Conservation (phyloP, 1,140 invertebrate species). For the Heterodera carotae region DNA sequence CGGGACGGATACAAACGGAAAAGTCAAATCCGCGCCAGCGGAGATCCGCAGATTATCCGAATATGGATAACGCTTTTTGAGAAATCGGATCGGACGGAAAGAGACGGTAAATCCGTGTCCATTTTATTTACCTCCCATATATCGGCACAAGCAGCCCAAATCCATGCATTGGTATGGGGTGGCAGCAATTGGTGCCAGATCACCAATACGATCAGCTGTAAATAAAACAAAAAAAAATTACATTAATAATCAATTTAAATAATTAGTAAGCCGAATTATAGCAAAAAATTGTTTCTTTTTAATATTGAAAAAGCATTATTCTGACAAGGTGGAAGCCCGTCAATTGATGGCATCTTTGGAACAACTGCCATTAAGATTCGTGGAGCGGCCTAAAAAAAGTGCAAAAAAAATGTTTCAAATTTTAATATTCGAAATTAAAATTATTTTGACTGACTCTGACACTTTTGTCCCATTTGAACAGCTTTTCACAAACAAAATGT, state of each 20-base stretch:
- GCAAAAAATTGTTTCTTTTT: too few species aligned
- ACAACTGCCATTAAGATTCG: conserved; percentile 36
- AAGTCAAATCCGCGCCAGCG: too few species aligned
- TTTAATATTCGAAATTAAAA: not conserved
- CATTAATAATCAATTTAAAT: not conserved
- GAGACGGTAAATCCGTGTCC: too few species aligned
- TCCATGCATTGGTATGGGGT: conserved; percentile 58
- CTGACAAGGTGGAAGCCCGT: conserved; percentile 15
- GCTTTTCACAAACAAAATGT: conserved; percentile 55
- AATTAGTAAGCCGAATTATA: too few species aligned
- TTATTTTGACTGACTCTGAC: conserved; percentile 43
- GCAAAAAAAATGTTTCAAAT: not conserved
- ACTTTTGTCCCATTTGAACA: conserved; percentile 58
- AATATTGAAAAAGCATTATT: not conserved
- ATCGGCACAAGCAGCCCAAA: conserved; percentile 48
- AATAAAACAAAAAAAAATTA: not conserved
- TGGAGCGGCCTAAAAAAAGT: conserved; percentile 29
- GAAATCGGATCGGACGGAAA: too few species aligned
- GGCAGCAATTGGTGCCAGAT: conserved; percentile 48
- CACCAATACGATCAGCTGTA: conserved; percentile 25
- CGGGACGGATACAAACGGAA: too few species aligned
- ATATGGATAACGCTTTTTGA: too few species aligned
- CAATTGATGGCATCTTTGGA: conserved; percentile 46
- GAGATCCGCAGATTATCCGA: too few species aligned
- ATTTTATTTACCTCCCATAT: conserved; percentile 44